Percentiles rank a stretch among this genome's conserved stretches.
Evolutionary conservation across 2,888 invertebrate genomes (phyloP).

Genomic region (Macrosiphum euphorbiae): DNA sequence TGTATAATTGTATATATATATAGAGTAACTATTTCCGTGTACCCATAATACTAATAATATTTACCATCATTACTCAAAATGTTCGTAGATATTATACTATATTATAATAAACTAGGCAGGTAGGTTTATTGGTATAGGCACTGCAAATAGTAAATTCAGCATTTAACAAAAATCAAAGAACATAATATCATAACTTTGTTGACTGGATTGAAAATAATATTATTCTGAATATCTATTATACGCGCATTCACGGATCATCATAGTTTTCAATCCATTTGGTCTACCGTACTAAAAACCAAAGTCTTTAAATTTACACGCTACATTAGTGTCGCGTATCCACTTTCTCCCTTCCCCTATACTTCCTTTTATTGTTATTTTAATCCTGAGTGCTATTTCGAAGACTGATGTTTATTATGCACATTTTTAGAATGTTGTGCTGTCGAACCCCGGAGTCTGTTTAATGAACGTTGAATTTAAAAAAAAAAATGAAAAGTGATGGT

Average conservation of each 20-base stretch:
- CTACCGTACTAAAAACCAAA: conserved; percentile 60
- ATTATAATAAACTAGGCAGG: not conserved
- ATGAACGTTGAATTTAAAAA: conserved; percentile 64
- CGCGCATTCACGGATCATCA: conserved; percentile 56
- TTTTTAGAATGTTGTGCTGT: conserved; percentile 58
- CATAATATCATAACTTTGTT: not conserved
- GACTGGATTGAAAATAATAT: conserved; percentile 15
- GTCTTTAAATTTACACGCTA: conserved; percentile 65
- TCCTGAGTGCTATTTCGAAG: conserved; percentile 60
- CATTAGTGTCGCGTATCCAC: conserved; percentile 62
- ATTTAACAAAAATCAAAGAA: conserved; percentile 1
- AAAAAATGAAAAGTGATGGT: conserved; percentile 48
- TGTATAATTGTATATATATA: too few species aligned
- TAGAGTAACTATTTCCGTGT: too few species aligned
- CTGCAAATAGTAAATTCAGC: not conserved
- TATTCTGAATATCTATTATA: conserved; percentile 54
- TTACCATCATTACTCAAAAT: not conserved
- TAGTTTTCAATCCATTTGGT: conserved; percentile 63
- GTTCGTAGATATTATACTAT: not conserved
- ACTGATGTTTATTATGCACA: conserved; percentile 64
- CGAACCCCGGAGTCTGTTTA: conserved; percentile 62
- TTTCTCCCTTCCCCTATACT: conserved; percentile 35
- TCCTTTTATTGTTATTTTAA: conserved; percentile 63
- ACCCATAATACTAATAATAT: not conserved
- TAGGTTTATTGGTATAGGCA: not conserved